Conservation (phyloP, 1,140 invertebrate genomes). For the Samia ricini region DNA sequence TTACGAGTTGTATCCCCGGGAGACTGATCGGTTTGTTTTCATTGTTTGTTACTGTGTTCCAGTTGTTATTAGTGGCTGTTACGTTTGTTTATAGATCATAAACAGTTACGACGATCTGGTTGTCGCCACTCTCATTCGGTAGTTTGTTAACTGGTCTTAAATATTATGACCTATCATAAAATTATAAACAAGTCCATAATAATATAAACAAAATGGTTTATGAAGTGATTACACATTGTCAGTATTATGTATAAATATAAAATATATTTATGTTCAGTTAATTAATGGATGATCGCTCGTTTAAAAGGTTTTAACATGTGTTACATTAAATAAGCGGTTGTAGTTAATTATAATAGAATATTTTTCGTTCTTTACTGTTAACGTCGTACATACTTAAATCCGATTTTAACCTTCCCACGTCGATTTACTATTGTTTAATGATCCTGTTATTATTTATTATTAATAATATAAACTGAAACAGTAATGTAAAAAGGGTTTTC, state of each 20-base stretch:
- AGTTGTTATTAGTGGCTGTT: constrained; percentile 74
- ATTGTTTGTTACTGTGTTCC: constrained; percentile 71
- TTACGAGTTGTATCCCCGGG: constrained; percentile 62
- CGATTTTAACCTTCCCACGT: background rate
- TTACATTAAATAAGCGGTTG: background rate
- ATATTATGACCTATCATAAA: constrained; percentile 60
- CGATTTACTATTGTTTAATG: background rate
- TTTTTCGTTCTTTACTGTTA: background rate
- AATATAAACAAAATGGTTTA: constrained; percentile 51
- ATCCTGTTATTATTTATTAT: background rate
- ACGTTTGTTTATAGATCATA: constrained; percentile 74
- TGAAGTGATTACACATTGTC: constrained; percentile 29
- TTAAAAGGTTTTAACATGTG: background rate
- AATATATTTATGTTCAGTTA: constrained; percentile 10
- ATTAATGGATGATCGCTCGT: background rate
- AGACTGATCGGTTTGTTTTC: constrained; percentile 66
- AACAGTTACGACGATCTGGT: constrained; percentile 66
- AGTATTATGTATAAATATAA: background rate
- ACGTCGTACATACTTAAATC: background rate
- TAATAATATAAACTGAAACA: too few species aligned
- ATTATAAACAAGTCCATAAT: constrained; percentile 60
- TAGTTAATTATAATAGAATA: background rate
- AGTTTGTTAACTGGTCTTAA: constrained; percentile 67
- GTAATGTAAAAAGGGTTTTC: too few species aligned
- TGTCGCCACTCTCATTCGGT: constrained; percentile 53